Conservation (phyloP, 1,140 invertebrate genomes). For the Caenorhabditis latens region DNA sequence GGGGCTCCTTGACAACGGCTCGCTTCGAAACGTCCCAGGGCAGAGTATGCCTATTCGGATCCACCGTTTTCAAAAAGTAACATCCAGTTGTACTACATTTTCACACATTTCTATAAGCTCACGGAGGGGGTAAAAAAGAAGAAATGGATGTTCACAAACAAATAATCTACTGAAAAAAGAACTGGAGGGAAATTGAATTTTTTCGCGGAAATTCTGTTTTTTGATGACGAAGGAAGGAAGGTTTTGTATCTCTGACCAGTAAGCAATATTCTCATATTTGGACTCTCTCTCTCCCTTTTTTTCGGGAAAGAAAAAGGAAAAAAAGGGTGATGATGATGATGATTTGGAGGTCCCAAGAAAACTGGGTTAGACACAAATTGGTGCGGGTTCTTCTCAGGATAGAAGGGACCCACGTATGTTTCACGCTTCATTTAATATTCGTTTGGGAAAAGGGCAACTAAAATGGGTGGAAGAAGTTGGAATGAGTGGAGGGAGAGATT, state of each 20-base stretch:
- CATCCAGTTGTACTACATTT: too few relatives aligned
- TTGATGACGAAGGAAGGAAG: neutral
- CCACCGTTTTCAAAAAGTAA: too few relatives aligned
- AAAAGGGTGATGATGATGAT: conserved; percentile 33
- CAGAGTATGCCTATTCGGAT: too few relatives aligned
- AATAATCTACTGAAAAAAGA: neutral
- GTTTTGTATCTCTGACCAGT: neutral
- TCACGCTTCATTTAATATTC: conserved; percentile 55
- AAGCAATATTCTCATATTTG: conserved; percentile 1
- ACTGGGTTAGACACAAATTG: conserved; percentile 38
- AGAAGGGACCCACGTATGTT: conserved; percentile 14
- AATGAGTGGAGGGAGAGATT: neutral
- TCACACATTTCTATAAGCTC: too few relatives aligned
- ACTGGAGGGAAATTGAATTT: neutral
- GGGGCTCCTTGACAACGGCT: too few relatives aligned
- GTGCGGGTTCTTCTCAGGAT: conserved; percentile 26
- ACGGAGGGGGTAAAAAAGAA: neutral
- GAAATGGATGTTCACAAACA: conserved; percentile 3
- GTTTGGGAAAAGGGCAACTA: conserved; percentile 19
- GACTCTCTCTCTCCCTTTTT: too few relatives aligned
- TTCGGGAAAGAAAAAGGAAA: conserved; percentile 13
- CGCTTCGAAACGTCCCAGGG: too few relatives aligned
- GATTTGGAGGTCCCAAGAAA: neutral
- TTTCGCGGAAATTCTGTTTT: conserved; percentile 6
- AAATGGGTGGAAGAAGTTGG: neutral